phyloP scores from a whole-genome alignment of 2,113 vertebrate genomes.

The Genyomyrus donnyi region DNA sequence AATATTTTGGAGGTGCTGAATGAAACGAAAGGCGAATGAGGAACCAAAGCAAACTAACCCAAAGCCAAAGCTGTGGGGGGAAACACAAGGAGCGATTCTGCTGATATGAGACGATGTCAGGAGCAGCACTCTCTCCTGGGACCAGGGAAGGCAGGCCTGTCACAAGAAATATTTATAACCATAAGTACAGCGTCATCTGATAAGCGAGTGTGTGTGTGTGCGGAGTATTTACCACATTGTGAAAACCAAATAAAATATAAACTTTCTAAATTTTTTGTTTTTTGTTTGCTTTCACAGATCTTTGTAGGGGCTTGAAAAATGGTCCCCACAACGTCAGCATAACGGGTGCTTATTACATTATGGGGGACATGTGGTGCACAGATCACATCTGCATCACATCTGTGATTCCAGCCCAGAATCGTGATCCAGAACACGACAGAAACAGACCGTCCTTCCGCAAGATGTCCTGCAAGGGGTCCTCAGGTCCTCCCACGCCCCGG shows the following conservation, averaged over 20 bases:
- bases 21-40: constrained; percentile 42
- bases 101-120: constrained; percentile 43
- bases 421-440: not conserved
- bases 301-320: no score
- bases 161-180: constrained; percentile 68
- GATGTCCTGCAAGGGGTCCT: not conserved
- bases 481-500: not conserved
- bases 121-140: constrained; percentile 41
- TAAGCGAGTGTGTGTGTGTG: constrained; percentile 31
- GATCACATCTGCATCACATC: not conserved
- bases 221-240: not conserved
- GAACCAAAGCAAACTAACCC: constrained; percentile 46
- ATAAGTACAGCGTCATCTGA: constrained; percentile 54
- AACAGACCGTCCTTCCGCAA: not conserved
- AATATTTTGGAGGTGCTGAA: constrained; percentile 46
- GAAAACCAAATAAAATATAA: not conserved
- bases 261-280: no score
- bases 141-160: constrained; percentile 36
- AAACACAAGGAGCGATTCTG: constrained; percentile 46
- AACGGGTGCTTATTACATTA: no score
- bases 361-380: not conserved
- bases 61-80: constrained; percentile 20
- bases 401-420: not conserved
- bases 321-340: no score
- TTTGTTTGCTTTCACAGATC: no score